A percentile compares a stretch with the other conserved stretches of the same genome.
Evolutionary conservation across 2,113 vertebrate genomes (phyloP).

Genomic region (Scartelaos histophorus): DNA sequence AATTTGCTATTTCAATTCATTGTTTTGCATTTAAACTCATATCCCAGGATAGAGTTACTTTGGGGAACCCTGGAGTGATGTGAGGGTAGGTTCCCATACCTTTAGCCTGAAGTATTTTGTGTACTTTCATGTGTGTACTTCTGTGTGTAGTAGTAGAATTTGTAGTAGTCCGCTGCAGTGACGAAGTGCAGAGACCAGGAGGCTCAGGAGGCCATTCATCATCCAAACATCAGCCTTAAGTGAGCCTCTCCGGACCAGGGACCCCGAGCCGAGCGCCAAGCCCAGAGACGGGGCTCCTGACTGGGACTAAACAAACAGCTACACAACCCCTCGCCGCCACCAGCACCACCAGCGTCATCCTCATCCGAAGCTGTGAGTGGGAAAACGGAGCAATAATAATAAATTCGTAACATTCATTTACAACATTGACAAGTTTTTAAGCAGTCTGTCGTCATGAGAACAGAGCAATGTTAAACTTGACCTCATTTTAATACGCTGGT

Average conservation of each 20-base stretch:
- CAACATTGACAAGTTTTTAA: neutral
- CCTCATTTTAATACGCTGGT: neutral
- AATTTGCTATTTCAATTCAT: no score
- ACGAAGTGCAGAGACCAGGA: slow-evolving; percentile 58
- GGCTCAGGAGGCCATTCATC: slow-evolving; percentile 67
- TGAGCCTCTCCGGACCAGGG: slow-evolving; percentile 52
- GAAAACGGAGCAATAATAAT: neutral
- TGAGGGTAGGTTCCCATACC: neutral
- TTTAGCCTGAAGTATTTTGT: slow-evolving; percentile 1
- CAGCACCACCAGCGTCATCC: slow-evolving; percentile 1
- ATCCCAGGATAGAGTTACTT: neutral
- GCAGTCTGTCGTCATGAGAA: neutral
- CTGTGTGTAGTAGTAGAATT: slow-evolving; percentile 22
- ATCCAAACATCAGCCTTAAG: slow-evolving; percentile 63
- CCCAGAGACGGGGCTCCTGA: slow-evolving; percentile 24
- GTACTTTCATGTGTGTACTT: neutral
- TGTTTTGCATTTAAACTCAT: no score
- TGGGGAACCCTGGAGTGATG: neutral
- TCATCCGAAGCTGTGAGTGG: slow-evolving; percentile 3
- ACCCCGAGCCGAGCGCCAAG: slow-evolving; percentile 39
- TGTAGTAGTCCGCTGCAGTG: slow-evolving; percentile 32
- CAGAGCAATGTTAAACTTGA: neutral
- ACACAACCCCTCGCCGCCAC: slow-evolving; percentile 14
- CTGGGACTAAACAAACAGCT: slow-evolving; percentile 53
- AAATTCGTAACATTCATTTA: neutral